These are phyloP conservation scores for Vireo griseus DNA, from an alignment of 2,797 vertebrate genomes.

Conservation along the genomic window DNA sequence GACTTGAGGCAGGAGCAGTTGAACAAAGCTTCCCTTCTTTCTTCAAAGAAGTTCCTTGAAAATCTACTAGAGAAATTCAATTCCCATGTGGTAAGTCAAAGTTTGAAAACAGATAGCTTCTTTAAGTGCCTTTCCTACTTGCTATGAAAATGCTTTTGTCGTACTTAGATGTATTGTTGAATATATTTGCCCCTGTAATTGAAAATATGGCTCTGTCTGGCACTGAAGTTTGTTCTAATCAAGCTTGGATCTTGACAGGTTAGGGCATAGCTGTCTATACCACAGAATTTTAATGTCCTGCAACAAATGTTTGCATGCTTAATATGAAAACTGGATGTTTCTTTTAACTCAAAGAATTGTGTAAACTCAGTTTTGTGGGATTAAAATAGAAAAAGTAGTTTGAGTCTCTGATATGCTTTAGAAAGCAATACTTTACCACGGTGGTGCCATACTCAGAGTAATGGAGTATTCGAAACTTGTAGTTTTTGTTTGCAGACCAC, in stretches of 20 bases:
- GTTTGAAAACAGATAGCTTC: neutral
- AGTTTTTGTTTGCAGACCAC: neutral
- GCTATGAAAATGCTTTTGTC: neutral
- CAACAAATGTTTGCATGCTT: neutral
- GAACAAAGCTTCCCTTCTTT: constrained; percentile 98
- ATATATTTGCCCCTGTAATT: neutral
- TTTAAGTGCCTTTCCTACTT: neutral
- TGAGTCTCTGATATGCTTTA: neutral
- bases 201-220: neutral
- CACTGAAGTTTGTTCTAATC: neutral
- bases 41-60: constrained; percentile 98
- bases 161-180: neutral
- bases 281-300: neutral
- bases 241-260: neutral
- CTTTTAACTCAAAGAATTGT: neutral
- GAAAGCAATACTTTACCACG: neutral
- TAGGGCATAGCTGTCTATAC: neutral
- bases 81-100: constrained; percentile 89
- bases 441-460: neutral
- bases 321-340: neutral
- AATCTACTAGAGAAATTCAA: constrained; percentile 99
- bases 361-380: fast-evolving
- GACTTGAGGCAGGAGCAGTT: constrained; percentile 97
- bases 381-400: neutral
- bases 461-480: neutral